Evolutionary conservation across 2,113 vertebrate species (phyloP).

Genomic region (Percopsis transmontana): DNA sequence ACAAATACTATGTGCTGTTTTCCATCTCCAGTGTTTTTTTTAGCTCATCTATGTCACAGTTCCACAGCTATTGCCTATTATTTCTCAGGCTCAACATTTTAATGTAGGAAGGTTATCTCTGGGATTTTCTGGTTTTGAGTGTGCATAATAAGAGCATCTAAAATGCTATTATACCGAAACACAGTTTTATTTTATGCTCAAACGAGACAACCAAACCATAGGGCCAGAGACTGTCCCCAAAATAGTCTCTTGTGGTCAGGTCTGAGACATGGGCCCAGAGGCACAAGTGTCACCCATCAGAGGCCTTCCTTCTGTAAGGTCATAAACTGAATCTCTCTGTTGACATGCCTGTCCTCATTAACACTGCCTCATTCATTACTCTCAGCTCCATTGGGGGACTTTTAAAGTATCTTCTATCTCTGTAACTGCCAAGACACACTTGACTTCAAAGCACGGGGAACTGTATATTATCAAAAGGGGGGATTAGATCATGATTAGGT

Average conservation of each 20-base stretch:
- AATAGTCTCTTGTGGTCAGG: slow-evolving; percentile 27
- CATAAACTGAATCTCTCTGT: slow-evolving; percentile 36
- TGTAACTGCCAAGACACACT: slow-evolving; percentile 56
- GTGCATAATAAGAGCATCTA: neutral
- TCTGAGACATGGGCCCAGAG: slow-evolving; percentile 32
- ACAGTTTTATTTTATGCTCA: slow-evolving; percentile 1
- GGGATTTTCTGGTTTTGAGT: neutral
- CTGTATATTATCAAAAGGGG: slow-evolving; percentile 42
- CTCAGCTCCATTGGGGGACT: slow-evolving; percentile 51
- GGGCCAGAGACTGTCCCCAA: slow-evolving; percentile 8
- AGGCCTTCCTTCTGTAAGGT: slow-evolving; percentile 41
- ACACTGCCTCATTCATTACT: slow-evolving; percentile 50
- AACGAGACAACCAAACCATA: neutral
- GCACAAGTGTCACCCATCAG: slow-evolving; percentile 8
- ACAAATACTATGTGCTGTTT: too few relatives aligned
- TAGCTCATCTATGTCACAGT: too few relatives aligned
- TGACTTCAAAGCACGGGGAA: slow-evolving; percentile 60
- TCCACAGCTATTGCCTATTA: too few relatives aligned
- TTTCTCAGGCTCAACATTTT: too few relatives aligned
- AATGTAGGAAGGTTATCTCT: neutral
- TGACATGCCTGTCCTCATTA: slow-evolving; percentile 48
- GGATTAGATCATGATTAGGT: slow-evolving; percentile 54
- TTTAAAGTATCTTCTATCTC: slow-evolving; percentile 60
- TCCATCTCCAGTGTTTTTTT: too few relatives aligned
- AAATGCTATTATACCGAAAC: slow-evolving; percentile 5